These are phyloP conservation scores for Tenthredo livida DNA, from an alignment of 2,888 invertebrate genomes.

Conservation along the genomic window DNA sequence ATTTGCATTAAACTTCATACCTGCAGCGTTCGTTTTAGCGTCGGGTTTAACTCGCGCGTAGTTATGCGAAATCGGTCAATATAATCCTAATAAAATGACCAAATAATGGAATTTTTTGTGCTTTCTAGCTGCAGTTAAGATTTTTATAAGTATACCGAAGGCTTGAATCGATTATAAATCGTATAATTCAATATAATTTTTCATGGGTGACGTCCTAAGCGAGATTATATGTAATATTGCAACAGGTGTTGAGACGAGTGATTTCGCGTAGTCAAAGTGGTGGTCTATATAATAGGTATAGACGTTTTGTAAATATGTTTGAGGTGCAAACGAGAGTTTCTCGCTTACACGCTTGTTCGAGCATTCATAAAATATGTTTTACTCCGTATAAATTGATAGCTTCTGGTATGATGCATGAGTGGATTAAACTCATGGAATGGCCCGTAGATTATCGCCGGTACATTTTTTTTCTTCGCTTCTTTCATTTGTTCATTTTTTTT, in stretches of 20 bases:
- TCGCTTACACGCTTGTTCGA: constrained; percentile 61
- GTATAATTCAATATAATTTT: neutral
- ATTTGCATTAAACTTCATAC: neutral
- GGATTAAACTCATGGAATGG: constrained; percentile 60
- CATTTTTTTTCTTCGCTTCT: neutral
- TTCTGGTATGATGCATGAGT: constrained; percentile 61
- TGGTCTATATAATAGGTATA: constrained; percentile 1
- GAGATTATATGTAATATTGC: neutral
- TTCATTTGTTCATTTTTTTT: neutral
- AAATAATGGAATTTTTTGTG: neutral
- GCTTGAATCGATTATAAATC: neutral
- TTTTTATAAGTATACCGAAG: neutral
- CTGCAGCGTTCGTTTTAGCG: neutral
- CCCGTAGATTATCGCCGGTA: constrained; percentile 39
- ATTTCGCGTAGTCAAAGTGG: neutral
- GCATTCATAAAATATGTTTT: constrained; percentile 69
- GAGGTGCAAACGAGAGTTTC: constrained; percentile 62
- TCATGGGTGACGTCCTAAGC: neutral
- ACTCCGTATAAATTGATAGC: constrained; percentile 70
- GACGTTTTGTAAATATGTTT: constrained; percentile 20
- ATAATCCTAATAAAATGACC: neutral
- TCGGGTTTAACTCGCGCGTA: neutral
- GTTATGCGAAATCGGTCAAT: neutral
- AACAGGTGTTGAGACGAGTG: neutral
- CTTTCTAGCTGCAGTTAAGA: neutral